Conservation (phyloP, 2,888 invertebrate species). For the Oscheius sp. region DNA sequence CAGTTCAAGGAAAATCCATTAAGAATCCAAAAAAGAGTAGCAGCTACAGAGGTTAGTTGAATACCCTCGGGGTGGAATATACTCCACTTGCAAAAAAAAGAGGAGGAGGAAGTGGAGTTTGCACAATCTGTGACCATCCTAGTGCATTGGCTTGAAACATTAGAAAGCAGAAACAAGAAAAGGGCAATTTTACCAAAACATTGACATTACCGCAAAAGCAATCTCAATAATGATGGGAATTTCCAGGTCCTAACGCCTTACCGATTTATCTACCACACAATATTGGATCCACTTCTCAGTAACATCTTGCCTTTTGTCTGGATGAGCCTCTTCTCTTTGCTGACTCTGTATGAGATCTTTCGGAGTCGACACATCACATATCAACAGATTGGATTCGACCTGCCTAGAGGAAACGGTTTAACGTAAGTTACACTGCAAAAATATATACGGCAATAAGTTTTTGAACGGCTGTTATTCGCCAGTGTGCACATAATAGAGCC, state of each 20-base stretch:
- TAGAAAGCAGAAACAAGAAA: slow-evolving; percentile 5
- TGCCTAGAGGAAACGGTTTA: slow-evolving; percentile 44
- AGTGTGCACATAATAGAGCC: no score
- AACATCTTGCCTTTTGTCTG: slow-evolving; percentile 69
- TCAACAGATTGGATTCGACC: slow-evolving; percentile 51
- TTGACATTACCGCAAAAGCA: not conserved
- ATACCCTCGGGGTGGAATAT: no score
- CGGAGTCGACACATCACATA: slow-evolving; percentile 63
- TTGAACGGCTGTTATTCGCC: no score
- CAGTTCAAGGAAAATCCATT: slow-evolving; percentile 62
- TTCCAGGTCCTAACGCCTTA: slow-evolving; percentile 67
- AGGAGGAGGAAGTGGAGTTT: slow-evolving; percentile 9
- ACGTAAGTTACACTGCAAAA: slow-evolving; percentile 39
- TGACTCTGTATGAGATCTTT: slow-evolving; percentile 69
- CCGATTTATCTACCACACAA: slow-evolving; percentile 69
- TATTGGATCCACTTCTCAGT: slow-evolving; percentile 69
- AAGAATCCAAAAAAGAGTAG: slow-evolving; percentile 60
- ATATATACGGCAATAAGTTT: not conserved
- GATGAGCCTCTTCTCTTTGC: slow-evolving; percentile 69
- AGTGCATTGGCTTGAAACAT: slow-evolving; percentile 9
- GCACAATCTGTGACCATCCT: slow-evolving; percentile 3
- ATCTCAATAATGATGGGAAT: slow-evolving; percentile 17
- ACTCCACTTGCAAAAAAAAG: not conserved
- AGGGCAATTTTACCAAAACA: slow-evolving; percentile 8
- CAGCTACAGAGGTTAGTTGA: slow-evolving; percentile 64